Evolutionary conservation across 2,797 vertebrate genomes (phyloP).

Genomic region (Simalia tracyae): DNA sequence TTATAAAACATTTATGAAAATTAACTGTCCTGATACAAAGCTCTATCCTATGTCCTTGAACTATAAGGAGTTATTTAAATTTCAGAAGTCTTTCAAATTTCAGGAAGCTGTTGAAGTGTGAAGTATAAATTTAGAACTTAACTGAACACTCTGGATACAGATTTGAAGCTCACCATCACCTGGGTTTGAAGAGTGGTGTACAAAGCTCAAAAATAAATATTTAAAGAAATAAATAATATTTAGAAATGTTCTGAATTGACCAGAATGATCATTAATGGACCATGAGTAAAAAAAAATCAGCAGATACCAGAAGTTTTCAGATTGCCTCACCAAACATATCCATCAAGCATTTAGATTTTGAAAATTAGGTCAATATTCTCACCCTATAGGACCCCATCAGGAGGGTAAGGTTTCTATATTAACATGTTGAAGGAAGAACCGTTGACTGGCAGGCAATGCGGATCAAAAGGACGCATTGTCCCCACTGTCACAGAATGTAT

Average conservation of each 20-base stretch:
- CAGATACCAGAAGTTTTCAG: neutral
- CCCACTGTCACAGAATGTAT: neutral
- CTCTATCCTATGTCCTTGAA: neutral
- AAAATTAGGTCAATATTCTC: neutral
- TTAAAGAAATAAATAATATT: neutral
- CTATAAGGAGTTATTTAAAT: neutral
- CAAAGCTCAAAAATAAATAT: neutral
- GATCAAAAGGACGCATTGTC: neutral
- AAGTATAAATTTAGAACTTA: neutral
- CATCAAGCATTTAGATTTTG: neutral
- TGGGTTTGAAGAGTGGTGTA: neutral
- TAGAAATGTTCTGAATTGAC: neutral
- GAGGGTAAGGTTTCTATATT: neutral
- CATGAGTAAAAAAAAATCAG: neutral
- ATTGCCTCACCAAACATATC: neutral
- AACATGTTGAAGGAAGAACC: no score
- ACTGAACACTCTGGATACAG: neutral
- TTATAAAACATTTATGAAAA: neutral
- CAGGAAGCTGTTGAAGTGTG: neutral
- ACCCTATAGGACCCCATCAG: neutral
- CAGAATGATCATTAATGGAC: neutral
- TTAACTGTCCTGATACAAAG: neutral
- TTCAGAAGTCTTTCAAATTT: neutral
- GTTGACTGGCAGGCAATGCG: neutral
- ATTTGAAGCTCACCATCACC: neutral